Evolutionary conservation across 1,140 invertebrate genomes (phyloP).

Genomic region (Hyposmocoma kahamanoa): DNA sequence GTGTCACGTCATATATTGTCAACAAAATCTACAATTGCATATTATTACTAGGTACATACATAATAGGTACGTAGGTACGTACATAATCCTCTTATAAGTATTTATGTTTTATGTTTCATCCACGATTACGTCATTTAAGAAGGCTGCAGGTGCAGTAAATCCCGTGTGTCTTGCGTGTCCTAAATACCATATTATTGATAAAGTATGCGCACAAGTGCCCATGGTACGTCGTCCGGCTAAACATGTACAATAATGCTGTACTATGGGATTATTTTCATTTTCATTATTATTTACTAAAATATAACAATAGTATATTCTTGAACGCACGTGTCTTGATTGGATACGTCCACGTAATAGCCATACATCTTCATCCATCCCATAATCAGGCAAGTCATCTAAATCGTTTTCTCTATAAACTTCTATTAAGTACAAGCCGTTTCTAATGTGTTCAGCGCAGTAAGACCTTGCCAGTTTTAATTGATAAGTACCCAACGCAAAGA

Average conservation of each 20-base stretch:
- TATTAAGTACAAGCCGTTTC: neutral
- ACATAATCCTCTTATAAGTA: no score
- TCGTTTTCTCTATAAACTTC: neutral
- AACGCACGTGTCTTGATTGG: neutral
- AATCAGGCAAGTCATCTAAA: neutral
- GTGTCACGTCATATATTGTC: no score
- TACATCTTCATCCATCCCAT: neutral
- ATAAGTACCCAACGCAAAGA: neutral
- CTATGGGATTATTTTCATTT: neutral
- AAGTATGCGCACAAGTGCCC: neutral
- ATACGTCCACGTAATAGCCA: neutral
- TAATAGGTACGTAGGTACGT: no score
- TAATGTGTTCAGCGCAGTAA: neutral
- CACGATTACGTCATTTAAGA: no score
- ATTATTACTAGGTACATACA: no score
- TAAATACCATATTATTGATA: neutral
- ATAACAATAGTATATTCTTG: neutral
- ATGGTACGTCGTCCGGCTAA: neutral
- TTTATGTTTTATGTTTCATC: no score
- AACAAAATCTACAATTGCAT: no score
- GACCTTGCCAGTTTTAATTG: neutral
- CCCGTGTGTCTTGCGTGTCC: neutral
- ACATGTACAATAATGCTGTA: neutral
- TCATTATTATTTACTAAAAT: neutral
- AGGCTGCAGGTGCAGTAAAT: no score